These are phyloP conservation scores for Thymallus thymallus DNA, from an alignment of 2,113 vertebrate genomes.

Conservation along the genomic window DNA sequence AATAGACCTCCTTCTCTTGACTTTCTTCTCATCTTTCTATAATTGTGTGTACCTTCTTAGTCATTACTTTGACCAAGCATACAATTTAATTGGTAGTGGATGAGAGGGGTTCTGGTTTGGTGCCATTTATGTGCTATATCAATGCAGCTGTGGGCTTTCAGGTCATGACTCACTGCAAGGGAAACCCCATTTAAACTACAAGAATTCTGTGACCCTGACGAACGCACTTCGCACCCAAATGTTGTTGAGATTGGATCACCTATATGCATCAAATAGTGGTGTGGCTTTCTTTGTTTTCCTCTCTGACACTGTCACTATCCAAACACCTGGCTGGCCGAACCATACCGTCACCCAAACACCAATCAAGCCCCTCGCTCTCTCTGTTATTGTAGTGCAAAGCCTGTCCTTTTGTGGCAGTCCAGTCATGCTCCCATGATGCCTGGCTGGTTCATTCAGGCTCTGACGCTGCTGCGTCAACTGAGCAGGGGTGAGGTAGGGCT, in stretches of 20 bases:
- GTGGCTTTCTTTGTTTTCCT: conserved; percentile 1
- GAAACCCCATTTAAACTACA: too few species aligned
- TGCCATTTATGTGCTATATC: not conserved
- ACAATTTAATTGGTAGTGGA: not conserved
- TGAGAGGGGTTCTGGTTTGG: not conserved
- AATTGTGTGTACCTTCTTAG: not conserved
- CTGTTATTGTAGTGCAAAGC: conserved; percentile 69
- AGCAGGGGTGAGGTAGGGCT: conserved; percentile 23
- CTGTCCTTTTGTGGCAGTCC: conserved; percentile 57
- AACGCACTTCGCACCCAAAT: not conserved
- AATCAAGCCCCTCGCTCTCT: conserved; percentile 28
- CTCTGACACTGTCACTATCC: conserved; percentile 29
- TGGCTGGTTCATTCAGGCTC: conserved; percentile 38
- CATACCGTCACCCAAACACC: conserved; percentile 60
- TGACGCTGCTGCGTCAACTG: conserved; percentile 20
- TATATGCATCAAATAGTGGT: not conserved
- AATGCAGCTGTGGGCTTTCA: conserved; percentile 22
- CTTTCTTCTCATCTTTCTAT: not conserved
- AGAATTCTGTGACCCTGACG: too few species aligned
- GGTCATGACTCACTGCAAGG: not conserved
- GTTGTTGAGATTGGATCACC: not conserved
- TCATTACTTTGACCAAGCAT: not conserved
- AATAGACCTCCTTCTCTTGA: not conserved
- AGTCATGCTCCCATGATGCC: conserved; percentile 55
- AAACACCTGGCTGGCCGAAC: conserved; percentile 44